Evolutionary conservation across 2,797 vertebrate genomes (phyloP).

Genomic region (Lacerta viridis): DNA sequence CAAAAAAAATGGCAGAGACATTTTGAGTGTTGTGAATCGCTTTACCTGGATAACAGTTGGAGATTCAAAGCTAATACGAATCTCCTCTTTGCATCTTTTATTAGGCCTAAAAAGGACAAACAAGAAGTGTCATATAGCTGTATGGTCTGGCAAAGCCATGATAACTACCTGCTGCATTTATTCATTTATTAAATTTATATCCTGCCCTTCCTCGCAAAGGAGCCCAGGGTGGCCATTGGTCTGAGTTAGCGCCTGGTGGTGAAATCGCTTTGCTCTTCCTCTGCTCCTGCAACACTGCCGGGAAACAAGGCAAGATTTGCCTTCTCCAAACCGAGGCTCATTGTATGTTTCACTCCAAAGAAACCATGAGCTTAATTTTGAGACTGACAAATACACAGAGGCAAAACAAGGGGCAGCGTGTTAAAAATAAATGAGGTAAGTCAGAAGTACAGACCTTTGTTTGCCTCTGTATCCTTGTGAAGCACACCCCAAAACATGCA

Average conservation of each 20-base stretch:
- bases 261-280: too few relatives aligned
- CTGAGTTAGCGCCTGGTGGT: too few relatives aligned
- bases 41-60: not conserved
- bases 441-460: not conserved
- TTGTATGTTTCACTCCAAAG: not conserved
- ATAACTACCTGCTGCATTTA: not conserved
- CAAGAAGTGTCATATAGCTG: not conserved
- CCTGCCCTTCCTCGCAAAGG: too few relatives aligned
- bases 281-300: too few relatives aligned
- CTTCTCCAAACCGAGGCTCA: not conserved
- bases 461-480: not conserved
- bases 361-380: not conserved
- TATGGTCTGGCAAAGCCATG: not conserved
- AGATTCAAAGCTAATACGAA: not conserved
- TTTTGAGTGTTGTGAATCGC: not conserved
- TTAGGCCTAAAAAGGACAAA: not conserved
- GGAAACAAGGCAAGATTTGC: too few relatives aligned
- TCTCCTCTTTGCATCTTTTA: not conserved
- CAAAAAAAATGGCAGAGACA: not conserved
- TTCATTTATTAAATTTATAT: too few relatives aligned
- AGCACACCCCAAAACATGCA: not conserved
- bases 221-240: too few relatives aligned
- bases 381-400: not conserved
- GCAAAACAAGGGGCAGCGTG: not conserved
- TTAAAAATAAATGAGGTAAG: not conserved